Percentiles rank a stretch among this genome's conserved stretches.
Conservation (phyloP, 2,888 invertebrate genomes). For the Hydropsyche betteni region DNA sequence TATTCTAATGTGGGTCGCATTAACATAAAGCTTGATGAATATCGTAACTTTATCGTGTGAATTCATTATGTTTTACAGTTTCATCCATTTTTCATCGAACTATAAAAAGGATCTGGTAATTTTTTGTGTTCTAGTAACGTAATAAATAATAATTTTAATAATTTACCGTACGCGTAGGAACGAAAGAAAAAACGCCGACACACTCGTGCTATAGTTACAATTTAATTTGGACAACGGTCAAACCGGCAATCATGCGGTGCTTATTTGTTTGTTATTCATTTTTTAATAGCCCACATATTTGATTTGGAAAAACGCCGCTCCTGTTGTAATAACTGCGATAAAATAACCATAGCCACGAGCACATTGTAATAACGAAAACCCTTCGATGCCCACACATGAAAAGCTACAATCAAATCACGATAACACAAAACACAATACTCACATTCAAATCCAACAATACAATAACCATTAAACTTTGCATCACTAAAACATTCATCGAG, state of each 20-base stretch:
- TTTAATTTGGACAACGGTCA: slow-evolving; percentile 12
- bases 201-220: not conserved
- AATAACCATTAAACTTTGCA: too few relatives aligned
- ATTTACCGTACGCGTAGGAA: not conserved
- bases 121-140: not conserved
- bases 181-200: not conserved
- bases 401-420: too few relatives aligned
- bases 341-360: not conserved
- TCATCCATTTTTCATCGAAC: slow-evolving; percentile 10
- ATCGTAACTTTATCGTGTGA: slow-evolving; percentile 5
- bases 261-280: slow-evolving; percentile 5
- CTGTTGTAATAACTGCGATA: not conserved
- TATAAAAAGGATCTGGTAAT: not conserved
- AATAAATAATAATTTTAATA: not conserved
- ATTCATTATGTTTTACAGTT: slow-evolving; percentile 11
- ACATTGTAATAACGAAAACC: not conserved
- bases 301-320: not conserved
- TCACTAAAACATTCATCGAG: too few relatives aligned
- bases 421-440: too few relatives aligned
- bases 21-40: not conserved
- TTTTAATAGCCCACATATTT: slow-evolving; percentile 1
- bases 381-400: not conserved
- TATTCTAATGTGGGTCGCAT: slow-evolving; percentile 4
- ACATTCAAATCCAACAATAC: too few relatives aligned
- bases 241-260: slow-evolving; percentile 2